phyloP scores from a whole-genome alignment of 2,888 invertebrate genomes.

The Seira ritae region DNA sequence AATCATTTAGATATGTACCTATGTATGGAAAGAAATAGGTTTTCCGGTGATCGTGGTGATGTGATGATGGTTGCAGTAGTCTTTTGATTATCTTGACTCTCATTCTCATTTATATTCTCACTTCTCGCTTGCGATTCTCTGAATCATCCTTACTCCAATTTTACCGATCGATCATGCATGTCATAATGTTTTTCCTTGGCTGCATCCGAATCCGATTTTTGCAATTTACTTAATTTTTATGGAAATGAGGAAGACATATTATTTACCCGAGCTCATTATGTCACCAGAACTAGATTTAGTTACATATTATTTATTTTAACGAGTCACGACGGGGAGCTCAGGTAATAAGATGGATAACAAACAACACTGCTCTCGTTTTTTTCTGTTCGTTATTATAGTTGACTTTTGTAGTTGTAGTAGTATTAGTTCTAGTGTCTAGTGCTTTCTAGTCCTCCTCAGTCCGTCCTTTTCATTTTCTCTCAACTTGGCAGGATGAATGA shows the following conservation, averaged over 20 bases:
- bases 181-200: not conserved
- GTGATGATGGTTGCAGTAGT: no score
- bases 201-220: not conserved
- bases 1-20: no score
- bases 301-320: not conserved
- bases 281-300: not conserved
- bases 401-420: no score
- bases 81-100: no score
- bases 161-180: not conserved
- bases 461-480: not conserved
- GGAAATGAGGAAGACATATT: not conserved
- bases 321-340: not conserved
- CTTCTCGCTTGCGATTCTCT: no score
- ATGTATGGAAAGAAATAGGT: no score
- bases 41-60: no score
- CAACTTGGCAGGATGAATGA: not conserved
- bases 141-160: no score
- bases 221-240: not conserved
- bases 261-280: not conserved
- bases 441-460: not conserved
- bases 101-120: no score
- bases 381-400: no score
- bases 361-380: not conserved
- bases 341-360: not conserved
- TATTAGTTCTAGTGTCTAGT: no score